These are phyloP conservation scores for Hippocampus zosterae DNA, from an alignment of 2,113 vertebrate genomes.

Conservation along the genomic window DNA sequence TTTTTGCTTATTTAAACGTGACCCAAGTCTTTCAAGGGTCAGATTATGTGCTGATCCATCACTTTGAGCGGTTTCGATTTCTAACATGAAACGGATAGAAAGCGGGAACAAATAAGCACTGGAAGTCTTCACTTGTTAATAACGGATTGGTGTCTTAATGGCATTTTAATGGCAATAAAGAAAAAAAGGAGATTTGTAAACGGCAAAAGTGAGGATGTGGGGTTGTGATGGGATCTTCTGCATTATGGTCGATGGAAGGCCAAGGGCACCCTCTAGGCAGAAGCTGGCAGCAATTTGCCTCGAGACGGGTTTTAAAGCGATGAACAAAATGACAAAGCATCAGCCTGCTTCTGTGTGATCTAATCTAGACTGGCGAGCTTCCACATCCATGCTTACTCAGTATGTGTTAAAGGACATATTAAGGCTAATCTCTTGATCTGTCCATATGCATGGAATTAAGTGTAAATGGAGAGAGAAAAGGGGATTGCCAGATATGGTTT, in stretches of 20 bases:
- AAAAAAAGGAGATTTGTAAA: too few relatives aligned
- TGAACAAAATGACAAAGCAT: constrained; percentile 27
- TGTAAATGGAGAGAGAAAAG: constrained; percentile 3
- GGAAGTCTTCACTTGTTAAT: not conserved
- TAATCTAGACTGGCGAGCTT: constrained; percentile 44
- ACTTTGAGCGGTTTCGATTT: constrained; percentile 27
- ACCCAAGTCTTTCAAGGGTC: constrained; percentile 21
- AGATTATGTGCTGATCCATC: constrained; percentile 32
- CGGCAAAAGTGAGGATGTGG: constrained; percentile 13
- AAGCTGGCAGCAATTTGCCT: constrained; percentile 31
- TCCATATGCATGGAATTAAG: constrained; percentile 50
- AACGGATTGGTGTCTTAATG: not conserved
- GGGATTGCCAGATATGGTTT: not conserved
- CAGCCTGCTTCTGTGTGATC: constrained; percentile 32
- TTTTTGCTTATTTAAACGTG: constrained; percentile 35
- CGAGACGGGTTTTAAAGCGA: constrained; percentile 36
- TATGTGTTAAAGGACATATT: constrained; percentile 40
- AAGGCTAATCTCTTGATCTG: constrained; percentile 59
- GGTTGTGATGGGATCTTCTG: constrained; percentile 24
- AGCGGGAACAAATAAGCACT: not conserved
- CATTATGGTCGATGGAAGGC: constrained; percentile 24
- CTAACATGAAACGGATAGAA: not conserved
- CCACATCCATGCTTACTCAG: constrained; percentile 28
- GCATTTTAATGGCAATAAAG: not conserved
- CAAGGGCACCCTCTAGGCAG: constrained; percentile 32